Conservation (phyloP, 2,797 vertebrate genomes). For the Holocentrus rufus region DNA sequence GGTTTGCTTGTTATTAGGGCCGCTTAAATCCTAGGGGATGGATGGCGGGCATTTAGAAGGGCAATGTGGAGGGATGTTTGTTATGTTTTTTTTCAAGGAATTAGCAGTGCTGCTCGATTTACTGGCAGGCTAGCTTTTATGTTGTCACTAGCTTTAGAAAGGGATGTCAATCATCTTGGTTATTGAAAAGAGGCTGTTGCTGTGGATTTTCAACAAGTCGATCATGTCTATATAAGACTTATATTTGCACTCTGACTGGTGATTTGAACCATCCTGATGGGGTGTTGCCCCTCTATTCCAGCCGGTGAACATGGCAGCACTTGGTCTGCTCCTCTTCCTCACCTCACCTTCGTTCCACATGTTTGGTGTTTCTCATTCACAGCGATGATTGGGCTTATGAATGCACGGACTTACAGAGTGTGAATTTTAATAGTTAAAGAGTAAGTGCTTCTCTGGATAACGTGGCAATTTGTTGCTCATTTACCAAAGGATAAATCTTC, state of each 20-base stretch:
- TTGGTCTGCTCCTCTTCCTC: conserved; percentile 11
- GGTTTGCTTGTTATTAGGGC: conserved; percentile 81
- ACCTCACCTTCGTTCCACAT: conserved; percentile 39
- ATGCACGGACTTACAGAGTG: conserved; percentile 23
- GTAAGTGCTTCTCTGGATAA: conserved; percentile 17
- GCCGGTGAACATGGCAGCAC: conserved; percentile 20
- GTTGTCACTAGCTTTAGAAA: conserved; percentile 72
- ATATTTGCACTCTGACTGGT: conserved; percentile 55
- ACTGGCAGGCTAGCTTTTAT: conserved; percentile 78
- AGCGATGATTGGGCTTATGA: conserved; percentile 28
- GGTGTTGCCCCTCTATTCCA: not conserved
- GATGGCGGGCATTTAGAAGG: conserved; percentile 77
- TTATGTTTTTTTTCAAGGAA: conserved; percentile 68
- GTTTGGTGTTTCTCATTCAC: conserved; percentile 41
- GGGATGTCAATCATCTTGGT: conserved; percentile 72
- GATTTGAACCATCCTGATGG: conserved; percentile 37
- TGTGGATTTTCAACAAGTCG: conserved; percentile 68
- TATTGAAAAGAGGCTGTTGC: conserved; percentile 68
- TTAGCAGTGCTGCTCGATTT: conserved; percentile 74
- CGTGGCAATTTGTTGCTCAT: conserved; percentile 41
- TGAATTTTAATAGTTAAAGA: conserved; percentile 34
- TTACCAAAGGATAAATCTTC: conserved; percentile 29
- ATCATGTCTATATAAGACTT: conserved; percentile 53
- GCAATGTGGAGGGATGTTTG: conserved; percentile 73
- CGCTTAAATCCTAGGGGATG: conserved; percentile 78